Percentiles rank a stretch among this genome's conserved stretches.
phyloP scores from a whole-genome alignment of 2,888 invertebrate species.

The Drosophila falleni region DNA sequence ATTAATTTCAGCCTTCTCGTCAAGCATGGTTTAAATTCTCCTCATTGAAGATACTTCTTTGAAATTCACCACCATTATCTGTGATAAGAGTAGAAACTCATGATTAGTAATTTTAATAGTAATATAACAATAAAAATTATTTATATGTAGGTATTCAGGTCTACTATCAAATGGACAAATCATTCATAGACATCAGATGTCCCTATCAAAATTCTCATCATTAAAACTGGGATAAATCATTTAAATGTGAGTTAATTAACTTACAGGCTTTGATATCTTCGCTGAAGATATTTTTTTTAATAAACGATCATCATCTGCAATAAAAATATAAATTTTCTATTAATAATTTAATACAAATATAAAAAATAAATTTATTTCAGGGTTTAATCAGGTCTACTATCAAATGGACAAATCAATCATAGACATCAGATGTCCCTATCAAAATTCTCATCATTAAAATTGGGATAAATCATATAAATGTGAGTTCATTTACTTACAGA shows the following conservation, averaged over 20 bases:
- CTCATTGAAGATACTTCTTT: neutral
- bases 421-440: constrained; percentile 62
- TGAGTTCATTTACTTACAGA: neutral
- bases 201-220: constrained; percentile 56
- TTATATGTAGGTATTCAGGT: too few species aligned
- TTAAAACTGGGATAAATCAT: neutral
- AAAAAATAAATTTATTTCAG: neutral
- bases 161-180: constrained; percentile 32
- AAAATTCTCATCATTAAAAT: constrained; percentile 38
- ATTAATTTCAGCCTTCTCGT: neutral
- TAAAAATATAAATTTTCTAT: neutral
- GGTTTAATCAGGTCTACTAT: neutral
- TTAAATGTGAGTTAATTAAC: neutral
- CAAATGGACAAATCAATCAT: constrained; percentile 46
- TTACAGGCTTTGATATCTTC: neutral
- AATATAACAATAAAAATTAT: neutral
- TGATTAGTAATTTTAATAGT: neutral
- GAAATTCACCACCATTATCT: neutral
- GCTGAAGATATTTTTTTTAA: neutral
- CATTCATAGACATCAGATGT: constrained; percentile 58
- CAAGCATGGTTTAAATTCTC: neutral
- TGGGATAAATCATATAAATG: neutral
- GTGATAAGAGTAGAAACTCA: neutral
- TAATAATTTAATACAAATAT: neutral
- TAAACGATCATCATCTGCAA: neutral